Percentiles rank a stretch among this genome's conserved stretches.
Evolutionary conservation across 1,140 invertebrate species (phyloP).

Genomic region (Drosophila saltans): DNA sequence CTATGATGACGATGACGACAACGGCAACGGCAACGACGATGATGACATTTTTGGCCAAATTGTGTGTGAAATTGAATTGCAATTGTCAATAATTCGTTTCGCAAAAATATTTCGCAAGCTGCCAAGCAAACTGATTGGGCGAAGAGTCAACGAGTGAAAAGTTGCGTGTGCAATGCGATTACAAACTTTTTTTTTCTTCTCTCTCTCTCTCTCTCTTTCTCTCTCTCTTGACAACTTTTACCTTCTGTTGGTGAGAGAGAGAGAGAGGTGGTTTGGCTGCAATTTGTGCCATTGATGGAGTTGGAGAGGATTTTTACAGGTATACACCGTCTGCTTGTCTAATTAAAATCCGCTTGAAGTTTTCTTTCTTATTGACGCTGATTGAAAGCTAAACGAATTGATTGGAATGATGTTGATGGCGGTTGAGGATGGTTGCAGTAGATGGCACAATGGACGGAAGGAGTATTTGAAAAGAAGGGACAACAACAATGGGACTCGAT

Average conservation of each 20-base stretch:
- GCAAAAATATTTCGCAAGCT: slow-evolving; percentile 59
- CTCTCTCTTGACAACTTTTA: slow-evolving; percentile 36
- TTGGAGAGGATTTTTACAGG: not conserved
- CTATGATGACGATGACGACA: slow-evolving; percentile 30
- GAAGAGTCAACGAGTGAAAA: slow-evolving; percentile 52
- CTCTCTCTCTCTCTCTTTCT: not conserved
- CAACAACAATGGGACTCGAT: slow-evolving; percentile 21
- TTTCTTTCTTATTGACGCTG: slow-evolving; percentile 16
- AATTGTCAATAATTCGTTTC: slow-evolving; percentile 80
- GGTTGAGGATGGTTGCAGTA: not conserved
- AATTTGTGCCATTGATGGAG: not conserved
- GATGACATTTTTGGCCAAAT: slow-evolving; percentile 72
- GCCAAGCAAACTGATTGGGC: slow-evolving; percentile 58
- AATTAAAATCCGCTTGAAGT: slow-evolving; percentile 52
- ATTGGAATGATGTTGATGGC: slow-evolving; percentile 1
- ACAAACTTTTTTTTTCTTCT: slow-evolving; percentile 38
- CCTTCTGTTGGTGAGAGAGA: not conserved
- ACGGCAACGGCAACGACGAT: slow-evolving; percentile 28
- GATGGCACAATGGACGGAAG: not conserved
- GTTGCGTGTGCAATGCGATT: slow-evolving; percentile 60
- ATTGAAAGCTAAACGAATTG: slow-evolving; percentile 15
- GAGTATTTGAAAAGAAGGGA: not conserved
- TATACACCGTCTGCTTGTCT: slow-evolving; percentile 23
- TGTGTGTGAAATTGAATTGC: slow-evolving; percentile 80
- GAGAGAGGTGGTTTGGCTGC: not conserved